Conservation (phyloP, 2,797 vertebrate genomes). For the Lepidocolaptes lacrymiger region DNA sequence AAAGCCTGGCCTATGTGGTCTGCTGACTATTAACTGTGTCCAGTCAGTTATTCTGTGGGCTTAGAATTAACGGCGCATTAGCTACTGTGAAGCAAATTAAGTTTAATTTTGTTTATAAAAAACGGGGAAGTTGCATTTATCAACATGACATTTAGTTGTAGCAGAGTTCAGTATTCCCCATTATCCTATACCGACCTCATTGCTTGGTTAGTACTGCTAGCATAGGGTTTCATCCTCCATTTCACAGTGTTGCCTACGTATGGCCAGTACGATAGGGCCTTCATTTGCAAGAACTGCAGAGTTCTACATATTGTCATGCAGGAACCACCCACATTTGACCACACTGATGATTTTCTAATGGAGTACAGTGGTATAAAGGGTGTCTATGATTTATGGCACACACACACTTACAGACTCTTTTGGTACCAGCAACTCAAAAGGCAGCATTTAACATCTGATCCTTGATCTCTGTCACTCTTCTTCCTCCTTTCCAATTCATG, state of each 20-base stretch:
- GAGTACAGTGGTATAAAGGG: not conserved
- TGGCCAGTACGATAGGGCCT: not conserved
- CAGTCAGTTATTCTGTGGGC: conserved; percentile 75
- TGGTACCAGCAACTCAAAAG: not conserved
- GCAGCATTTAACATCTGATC: not conserved
- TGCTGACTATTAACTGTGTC: conserved; percentile 94
- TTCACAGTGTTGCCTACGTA: not conserved
- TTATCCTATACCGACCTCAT: conserved; percentile 64
- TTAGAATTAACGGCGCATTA: conserved; percentile 79
- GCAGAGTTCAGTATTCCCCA: conserved; percentile 50
- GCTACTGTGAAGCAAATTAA: conserved; percentile 69
- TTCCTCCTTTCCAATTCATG: not conserved
- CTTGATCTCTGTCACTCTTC: not conserved
- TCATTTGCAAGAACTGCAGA: not conserved
- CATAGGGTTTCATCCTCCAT: not conserved
- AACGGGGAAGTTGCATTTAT: conserved; percentile 64
- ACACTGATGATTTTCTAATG: not conserved
- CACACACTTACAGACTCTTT: not conserved
- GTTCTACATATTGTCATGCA: not conserved
- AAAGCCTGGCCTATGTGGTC: conserved; percentile 79
- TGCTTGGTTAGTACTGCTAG: not conserved
- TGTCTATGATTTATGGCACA: not conserved
- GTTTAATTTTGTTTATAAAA: conserved; percentile 78
- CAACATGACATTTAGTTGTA: conserved; percentile 56
- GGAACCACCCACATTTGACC: not conserved